Evolutionary conservation across 1,140 invertebrate genomes (phyloP).

Genomic region (Vollenhovia emeryi): DNA sequence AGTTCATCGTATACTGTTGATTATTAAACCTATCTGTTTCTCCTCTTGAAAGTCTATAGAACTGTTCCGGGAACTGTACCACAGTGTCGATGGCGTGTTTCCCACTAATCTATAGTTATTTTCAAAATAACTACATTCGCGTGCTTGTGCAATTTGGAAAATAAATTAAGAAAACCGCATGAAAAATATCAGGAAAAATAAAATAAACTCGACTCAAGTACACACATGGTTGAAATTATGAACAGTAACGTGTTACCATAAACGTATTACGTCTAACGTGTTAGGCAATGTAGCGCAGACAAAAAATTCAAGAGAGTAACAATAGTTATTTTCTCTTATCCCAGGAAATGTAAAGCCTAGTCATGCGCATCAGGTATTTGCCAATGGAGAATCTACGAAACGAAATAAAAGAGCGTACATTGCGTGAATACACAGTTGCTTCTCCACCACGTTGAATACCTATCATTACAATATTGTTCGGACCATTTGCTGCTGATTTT

Average conservation of each 20-base stretch:
- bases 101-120: not conserved
- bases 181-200: not conserved
- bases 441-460: slow-evolving; percentile 30
- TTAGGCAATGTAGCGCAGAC: not conserved
- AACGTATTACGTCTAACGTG: not conserved
- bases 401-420: not conserved
- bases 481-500: slow-evolving; percentile 44
- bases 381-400: slow-evolving; percentile 4
- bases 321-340: slow-evolving; percentile 1
- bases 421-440: slow-evolving; percentile 10
- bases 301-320: not conserved
- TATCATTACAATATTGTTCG: slow-evolving; percentile 51
- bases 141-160: not conserved
- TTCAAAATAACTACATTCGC: not conserved
- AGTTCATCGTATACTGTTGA: not conserved
- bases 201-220: not conserved
- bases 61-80: slow-evolving; percentile 1
- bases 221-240: not conserved
- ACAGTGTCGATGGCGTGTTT: not conserved
- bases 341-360: not conserved
- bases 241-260: not conserved
- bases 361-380: not conserved
- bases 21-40: not conserved
- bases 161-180: not conserved
- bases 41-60: slow-evolving; percentile 4